phyloP scores from a whole-genome alignment of 2,888 invertebrate species.

The Microctonus aethiopoides region DNA sequence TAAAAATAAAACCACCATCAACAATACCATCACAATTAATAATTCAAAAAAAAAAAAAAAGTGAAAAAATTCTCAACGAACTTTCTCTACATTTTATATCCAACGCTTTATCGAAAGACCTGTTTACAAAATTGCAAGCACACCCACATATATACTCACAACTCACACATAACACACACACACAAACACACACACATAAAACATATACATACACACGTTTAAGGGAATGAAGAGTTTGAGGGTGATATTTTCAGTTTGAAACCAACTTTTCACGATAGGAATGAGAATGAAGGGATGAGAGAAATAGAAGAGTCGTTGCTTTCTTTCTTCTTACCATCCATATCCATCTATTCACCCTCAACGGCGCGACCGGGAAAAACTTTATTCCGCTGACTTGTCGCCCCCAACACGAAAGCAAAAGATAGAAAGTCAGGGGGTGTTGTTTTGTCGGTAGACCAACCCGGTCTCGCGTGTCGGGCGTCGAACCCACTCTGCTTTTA shows the following conservation, averaged over 20 bases:
- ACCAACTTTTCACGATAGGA: slow-evolving; percentile 4
- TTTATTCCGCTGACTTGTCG: slow-evolving; percentile 61
- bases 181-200: not conserved
- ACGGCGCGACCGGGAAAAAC: slow-evolving; percentile 47
- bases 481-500: slow-evolving; percentile 39
- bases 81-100: not conserved
- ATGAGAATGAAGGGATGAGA: not conserved
- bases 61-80: not conserved
- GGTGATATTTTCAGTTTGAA: slow-evolving; percentile 15
- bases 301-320: not conserved
- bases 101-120: slow-evolving; percentile 61
- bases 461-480: slow-evolving; percentile 45
- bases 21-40: too few relatives aligned
- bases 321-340: not conserved
- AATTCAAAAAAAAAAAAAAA: too few relatives aligned
- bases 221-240: slow-evolving; percentile 38
- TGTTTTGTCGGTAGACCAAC: slow-evolving; percentile 27
- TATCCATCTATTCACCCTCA: slow-evolving; percentile 5
- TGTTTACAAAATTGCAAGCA: slow-evolving; percentile 61
- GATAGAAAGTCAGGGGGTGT: not conserved
- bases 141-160: not conserved
- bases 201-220: slow-evolving; percentile 10
- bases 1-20: too few relatives aligned
- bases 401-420: slow-evolving; percentile 19
- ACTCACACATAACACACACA: slow-evolving; percentile 6